Base-by-base conservation (phyloP, 1,140 invertebrate genomes). In the Chionoecetes opilio region DNA sequence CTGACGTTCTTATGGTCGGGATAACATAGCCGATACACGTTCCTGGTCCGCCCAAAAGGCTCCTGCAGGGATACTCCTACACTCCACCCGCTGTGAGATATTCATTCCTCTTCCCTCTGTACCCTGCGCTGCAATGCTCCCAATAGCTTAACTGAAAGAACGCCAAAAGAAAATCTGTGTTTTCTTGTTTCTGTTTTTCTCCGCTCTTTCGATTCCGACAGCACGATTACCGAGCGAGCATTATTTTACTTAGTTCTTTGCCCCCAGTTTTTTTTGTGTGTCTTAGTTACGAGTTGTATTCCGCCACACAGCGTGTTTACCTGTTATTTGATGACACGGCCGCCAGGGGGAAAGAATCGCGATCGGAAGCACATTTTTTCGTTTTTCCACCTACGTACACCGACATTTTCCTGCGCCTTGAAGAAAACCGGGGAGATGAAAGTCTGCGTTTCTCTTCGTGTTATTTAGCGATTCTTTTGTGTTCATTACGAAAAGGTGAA, bases 171-270 rank as follows among this genome's bases (percentile, higher is more conserved):
- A n/a, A 75, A n/a, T 75, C 63, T 21, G n/a, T n/a, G 63, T n/a
- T 26, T n/a, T 75, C 63, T 26, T n/a, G 63, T 75, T 75, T 75
- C 46, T 75, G 63, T n/a, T 75, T 75, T 26, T 75, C n/a, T 17
- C 41, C 21, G 63, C n/a, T 75, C 63, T 75, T 75, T 75, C 63
- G 21, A n/a, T n/a, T 75, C 63, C n/a, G 63, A n/a, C 63, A 75
- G 63, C 21, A 75, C 63, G 63, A 75, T 75, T 75, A 75, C 21
- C 21, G 63, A n/a, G 21, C n/a, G 63, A n/a, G n/a, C 21, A 75
- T 75, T 75, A 75, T 75, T 75, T 75, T 75, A n/a, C 63, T 75
- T 75, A n/a, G 63, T 75, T 75, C 21, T 26, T 75, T 75, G 63
- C n/a, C 21, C 3, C 8, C n/a, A n/a, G 63, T 21, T 26, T 75